Evolutionary conservation across 2,888 invertebrate genomes (phyloP), one percentile per base, ranked within the genome.

Genomic region (Caenorhabditis doughertyi): DNA sequence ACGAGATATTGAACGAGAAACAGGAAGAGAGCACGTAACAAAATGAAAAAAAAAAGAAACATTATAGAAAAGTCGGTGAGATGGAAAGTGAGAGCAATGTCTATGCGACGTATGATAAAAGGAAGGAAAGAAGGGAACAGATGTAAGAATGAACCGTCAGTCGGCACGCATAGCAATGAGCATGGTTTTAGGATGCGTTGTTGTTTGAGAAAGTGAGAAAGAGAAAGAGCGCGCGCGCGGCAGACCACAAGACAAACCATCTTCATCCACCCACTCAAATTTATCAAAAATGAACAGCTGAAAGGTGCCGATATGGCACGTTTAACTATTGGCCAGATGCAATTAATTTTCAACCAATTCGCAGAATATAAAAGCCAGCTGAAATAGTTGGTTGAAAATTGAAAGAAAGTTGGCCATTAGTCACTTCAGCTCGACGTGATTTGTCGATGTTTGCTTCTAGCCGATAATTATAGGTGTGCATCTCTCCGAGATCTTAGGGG

Each of bases 41-140:
- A 32, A 27, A 53, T 32, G 68, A 51, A 23, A 25, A 21, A 72
- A 27, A 35, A 11, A 29, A 39, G 39, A 39, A 23, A 58, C 16
- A 39, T 32, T 58, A 23, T 23, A 25, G 7, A 18, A 72, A n/a
- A 49, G 29, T 21, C 25, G 23, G 47, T 39, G 29, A 29, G n/a
- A 56, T 39, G 5, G 18, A 23, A 13, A 35, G 49, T 27, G 44
- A 53, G 44, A 47, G 44, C 7, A 18, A 47, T 47, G 49, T 25
- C 49, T 49, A 49, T 60, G 47, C 23, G 47, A 71, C 35, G 49
- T 60, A 16, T 60, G 58, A 49, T 71, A 60, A 71, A 56, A 70
- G 42, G 25, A 23, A n/a, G 39, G 16, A 25, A 39, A 42, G 16
- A 3, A 25, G 42, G 55, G 39, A 56, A 21, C 51, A 67, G 51